Base-by-base conservation (phyloP, 2,888 invertebrate species). In the Rhabditophanes sp. region DNA sequence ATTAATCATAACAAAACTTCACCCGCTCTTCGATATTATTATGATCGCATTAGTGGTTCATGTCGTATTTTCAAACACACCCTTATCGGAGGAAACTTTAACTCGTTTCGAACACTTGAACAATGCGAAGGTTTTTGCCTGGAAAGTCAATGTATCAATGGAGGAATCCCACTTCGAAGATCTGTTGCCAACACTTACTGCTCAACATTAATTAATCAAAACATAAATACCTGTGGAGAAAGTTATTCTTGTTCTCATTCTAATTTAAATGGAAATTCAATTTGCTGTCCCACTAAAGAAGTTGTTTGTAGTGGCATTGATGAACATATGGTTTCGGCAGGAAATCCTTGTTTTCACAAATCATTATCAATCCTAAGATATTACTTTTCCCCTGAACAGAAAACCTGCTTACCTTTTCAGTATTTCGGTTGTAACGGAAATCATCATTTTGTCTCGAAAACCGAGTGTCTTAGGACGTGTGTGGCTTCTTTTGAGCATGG, bases 91-190 rank as follows among this genome's bases (percentile, higher is more conserved):
- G 61, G 61, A 22, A 61, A 61, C 28, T 44, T 50, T n/a, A 61
- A 61, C 42, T 62, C 53, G 36, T 61, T 61, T 35, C 50, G 52
- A 30, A 46, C 58, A 5, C 33, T 62, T 31, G 61, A 61, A 33
- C 61, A 62, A 33, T 61, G 61, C 35, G 61, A 61, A 41, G 61
- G 61, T 8, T 61, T 62, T 46, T 61, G 61, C 46, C 45, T 62
- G 31, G 56, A 59, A 30, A 39, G 50, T 19, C 60, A 60, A 42
- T 60, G 60, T 29, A 45, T 50, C 3, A 42, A n/a, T n/a, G n/a
- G n/a, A n/a, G n/a, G n/a, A n/a, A n/a, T n/a, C n/a, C n/a, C 9
- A 5, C 24, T 37, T 9, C 23, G n/a, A 9, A 22, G 9, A 9
- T 22, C 23, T 9, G 9, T 9, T 22, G 9, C 26, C 15, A 14